phyloP scores from a whole-genome alignment of 2,113 vertebrate genomes.

The Aplodontia rufa region DNA sequence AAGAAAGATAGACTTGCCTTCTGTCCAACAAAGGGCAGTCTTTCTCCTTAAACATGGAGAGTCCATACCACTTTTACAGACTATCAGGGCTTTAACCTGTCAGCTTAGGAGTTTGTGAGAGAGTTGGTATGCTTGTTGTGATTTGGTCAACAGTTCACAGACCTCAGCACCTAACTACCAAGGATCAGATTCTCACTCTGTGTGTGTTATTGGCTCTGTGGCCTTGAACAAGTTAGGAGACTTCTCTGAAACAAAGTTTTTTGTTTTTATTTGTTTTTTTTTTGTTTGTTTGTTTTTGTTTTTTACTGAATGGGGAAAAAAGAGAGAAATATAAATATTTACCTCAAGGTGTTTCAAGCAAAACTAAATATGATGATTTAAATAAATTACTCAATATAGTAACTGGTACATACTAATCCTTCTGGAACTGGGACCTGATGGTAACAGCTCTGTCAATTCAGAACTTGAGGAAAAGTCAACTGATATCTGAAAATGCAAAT shows the following conservation, averaged over 20 bases:
- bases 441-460: background rate
- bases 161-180: background rate
- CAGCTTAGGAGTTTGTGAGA: background rate
- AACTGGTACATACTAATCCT: background rate
- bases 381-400: background rate
- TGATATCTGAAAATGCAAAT: background rate
- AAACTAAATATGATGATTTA: background rate
- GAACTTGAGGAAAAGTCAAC: background rate
- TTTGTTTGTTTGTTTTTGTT: too few relatives aligned
- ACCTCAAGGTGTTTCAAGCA: background rate
- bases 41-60: background rate
- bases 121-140: too few relatives aligned
- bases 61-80: background rate
- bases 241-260: conserved; percentile 14
- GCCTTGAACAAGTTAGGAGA: background rate
- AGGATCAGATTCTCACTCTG: background rate
- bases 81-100: background rate
- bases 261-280: too few relatives aligned
- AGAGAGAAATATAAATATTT: background rate
- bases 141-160: background rate
- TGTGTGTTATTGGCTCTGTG: background rate
- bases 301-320: background rate
- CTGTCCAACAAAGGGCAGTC: background rate
- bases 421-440: background rate
- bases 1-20: background rate